phyloP scores from a whole-genome alignment of 1,140 invertebrate genomes.

The Conus betulinus region DNA sequence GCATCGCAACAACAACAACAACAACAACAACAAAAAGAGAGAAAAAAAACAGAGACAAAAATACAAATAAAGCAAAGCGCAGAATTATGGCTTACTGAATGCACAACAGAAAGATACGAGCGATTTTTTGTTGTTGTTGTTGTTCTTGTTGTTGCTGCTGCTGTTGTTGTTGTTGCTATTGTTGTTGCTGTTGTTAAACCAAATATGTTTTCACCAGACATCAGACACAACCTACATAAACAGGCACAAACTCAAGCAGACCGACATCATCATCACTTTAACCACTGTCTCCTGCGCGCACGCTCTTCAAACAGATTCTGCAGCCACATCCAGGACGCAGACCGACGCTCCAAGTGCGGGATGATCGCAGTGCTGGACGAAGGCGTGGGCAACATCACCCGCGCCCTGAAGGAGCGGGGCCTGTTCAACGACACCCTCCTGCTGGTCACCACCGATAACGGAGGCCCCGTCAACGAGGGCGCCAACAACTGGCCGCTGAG shows the following conservation, averaged over 20 bases:
- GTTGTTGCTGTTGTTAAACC: no score
- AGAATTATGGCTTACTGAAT: no score
- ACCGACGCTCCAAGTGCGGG: constrained; percentile 69
- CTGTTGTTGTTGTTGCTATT: no score
- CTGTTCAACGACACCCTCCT: constrained; percentile 70
- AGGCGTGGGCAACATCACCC: constrained; percentile 87
- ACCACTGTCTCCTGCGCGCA: background rate
- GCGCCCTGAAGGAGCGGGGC: constrained; percentile 80
- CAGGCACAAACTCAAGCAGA: background rate
- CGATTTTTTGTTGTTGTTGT: no score
- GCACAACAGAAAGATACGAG: no score
- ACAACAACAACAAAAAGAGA: no score
- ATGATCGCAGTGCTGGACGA: constrained; percentile 89
- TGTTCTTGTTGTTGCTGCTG: no score
- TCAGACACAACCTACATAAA: background rate
- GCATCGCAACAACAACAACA: no score
- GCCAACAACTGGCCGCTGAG: constrained; percentile 77
- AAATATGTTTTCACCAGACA: background rate
- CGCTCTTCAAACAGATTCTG: constrained; percentile 8
- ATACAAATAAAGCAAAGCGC: no score
- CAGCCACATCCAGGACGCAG: constrained; percentile 5
- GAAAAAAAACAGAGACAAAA: no score
- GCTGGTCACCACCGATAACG: constrained; percentile 73
- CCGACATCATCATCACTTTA: background rate
- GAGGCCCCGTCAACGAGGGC: constrained; percentile 79